phyloP scores from a whole-genome alignment of 2,113 vertebrate species.

The Probosciger aterrimus region DNA sequence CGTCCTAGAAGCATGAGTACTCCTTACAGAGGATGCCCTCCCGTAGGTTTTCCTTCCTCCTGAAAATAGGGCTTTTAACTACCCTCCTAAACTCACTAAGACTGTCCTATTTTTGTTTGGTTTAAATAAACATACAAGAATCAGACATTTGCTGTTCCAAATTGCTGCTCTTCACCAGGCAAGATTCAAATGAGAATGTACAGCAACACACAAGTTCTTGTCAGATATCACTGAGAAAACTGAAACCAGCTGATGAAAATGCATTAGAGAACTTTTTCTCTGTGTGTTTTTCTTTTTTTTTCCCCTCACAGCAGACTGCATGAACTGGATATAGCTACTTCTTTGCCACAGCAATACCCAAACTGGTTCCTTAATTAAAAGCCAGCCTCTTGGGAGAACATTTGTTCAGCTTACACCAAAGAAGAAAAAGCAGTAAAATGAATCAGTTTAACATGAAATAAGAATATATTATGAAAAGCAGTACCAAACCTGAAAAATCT shows the following conservation, averaged over 20 bases:
- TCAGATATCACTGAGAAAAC: not conserved
- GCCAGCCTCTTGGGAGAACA: not conserved
- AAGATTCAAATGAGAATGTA: not conserved
- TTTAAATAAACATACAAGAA: not conserved
- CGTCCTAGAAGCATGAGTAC: not conserved
- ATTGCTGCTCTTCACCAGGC: not conserved
- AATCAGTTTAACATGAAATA: slow-evolving; percentile 12
- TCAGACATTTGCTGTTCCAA: not conserved
- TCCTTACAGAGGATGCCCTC: not conserved
- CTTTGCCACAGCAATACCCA: slow-evolving; percentile 22
- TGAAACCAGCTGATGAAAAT: not conserved
- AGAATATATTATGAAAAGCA: slow-evolving; percentile 34
- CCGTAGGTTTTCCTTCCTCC: not conserved
- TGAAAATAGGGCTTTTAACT: not conserved
- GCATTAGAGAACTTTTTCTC: not conserved
- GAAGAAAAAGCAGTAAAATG: not conserved
- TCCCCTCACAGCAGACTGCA: not conserved
- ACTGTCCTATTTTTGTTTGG: not conserved
- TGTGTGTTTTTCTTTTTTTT: not conserved
- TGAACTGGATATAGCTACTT: not conserved
- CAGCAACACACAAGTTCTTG: not conserved
- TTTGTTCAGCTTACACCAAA: not conserved
- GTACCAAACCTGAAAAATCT: not conserved
- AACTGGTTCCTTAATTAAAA: slow-evolving; percentile 56
- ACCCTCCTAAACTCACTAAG: not conserved